A percentile compares a stretch with the other conserved stretches of the same genome.
Evolutionary conservation across 1,140 invertebrate genomes (phyloP).

Genomic region (Cotesia vestalis): DNA sequence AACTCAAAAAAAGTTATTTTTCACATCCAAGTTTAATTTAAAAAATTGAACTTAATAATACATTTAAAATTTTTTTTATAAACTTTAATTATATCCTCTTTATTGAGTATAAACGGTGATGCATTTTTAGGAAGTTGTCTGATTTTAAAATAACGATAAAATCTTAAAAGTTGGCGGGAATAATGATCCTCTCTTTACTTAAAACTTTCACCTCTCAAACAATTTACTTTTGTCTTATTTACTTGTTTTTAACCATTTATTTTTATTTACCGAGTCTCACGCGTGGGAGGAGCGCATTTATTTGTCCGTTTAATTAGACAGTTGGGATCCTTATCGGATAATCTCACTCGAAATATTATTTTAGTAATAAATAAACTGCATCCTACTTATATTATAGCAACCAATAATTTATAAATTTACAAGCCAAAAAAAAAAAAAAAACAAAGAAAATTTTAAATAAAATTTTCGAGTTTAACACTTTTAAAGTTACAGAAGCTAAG

Average conservation of each 20-base stretch:
- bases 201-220: conserved; percentile 17
- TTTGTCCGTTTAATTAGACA: conserved; percentile 46
- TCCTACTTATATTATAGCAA: background rate
- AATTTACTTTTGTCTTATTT: no score
- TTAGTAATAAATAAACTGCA: conserved; percentile 5
- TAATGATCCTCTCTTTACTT: conserved; percentile 28
- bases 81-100: no score
- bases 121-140: conserved; percentile 6
- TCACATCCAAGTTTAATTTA: no score
- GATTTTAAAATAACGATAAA: conserved; percentile 12
- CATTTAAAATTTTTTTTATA: no score
- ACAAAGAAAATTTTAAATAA: background rate
- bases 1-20: no score
- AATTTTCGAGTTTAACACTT: background rate
- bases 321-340: conserved; percentile 42
- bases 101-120: background rate
- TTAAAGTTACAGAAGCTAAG: conserved; percentile 15
- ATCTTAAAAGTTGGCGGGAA: conserved; percentile 22
- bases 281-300: conserved; percentile 39
- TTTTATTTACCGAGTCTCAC: conserved; percentile 18
- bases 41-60: no score
- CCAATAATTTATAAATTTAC: background rate
- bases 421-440: background rate
- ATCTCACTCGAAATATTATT: conserved; percentile 41
- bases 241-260: background rate